phyloP scores from a whole-genome alignment of 2,888 invertebrate species.

The Heliconius hortense region DNA sequence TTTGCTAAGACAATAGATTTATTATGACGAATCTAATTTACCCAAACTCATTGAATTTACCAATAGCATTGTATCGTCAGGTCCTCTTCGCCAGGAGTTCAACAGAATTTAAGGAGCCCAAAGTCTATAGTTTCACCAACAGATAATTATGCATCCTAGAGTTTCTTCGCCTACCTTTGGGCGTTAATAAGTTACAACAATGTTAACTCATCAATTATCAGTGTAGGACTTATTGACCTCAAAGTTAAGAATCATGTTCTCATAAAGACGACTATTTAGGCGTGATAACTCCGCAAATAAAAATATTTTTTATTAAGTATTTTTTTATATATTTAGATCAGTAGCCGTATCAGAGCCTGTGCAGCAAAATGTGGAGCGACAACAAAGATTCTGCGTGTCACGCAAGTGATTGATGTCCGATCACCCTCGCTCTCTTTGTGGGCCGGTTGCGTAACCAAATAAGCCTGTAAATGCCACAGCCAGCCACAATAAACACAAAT shows the following conservation, averaged over 20 bases:
- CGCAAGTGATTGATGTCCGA: slow-evolving; percentile 68
- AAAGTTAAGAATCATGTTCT: slow-evolving; percentile 5
- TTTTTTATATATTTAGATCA: slow-evolving; percentile 50
- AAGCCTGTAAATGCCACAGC: slow-evolving; percentile 54
- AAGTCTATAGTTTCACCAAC: not conserved
- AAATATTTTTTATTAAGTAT: slow-evolving; percentile 45
- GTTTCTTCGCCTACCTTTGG: not conserved
- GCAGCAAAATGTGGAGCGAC: slow-evolving; percentile 55
- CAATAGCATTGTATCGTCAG: not conserved
- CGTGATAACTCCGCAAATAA: slow-evolving; percentile 25
- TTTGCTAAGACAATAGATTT: not conserved
- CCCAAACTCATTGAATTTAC: not conserved
- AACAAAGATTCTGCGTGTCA: slow-evolving; percentile 72
- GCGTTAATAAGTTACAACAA: not conserved
- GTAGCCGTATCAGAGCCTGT: slow-evolving; percentile 55
- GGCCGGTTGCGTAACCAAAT: slow-evolving; percentile 59
- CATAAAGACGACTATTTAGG: slow-evolving; percentile 22
- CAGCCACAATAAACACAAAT: slow-evolving; percentile 45
- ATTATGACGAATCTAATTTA: no score
- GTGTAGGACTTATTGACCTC: not conserved
- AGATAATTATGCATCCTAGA: no score
- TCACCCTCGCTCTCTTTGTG: slow-evolving; percentile 56
- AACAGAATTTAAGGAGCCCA: not conserved
- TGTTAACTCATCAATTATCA: not conserved
- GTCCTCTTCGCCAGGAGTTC: not conserved